phyloP scores from a whole-genome alignment of 2,797 vertebrate species.

The Atherinosoma microstoma region DNA sequence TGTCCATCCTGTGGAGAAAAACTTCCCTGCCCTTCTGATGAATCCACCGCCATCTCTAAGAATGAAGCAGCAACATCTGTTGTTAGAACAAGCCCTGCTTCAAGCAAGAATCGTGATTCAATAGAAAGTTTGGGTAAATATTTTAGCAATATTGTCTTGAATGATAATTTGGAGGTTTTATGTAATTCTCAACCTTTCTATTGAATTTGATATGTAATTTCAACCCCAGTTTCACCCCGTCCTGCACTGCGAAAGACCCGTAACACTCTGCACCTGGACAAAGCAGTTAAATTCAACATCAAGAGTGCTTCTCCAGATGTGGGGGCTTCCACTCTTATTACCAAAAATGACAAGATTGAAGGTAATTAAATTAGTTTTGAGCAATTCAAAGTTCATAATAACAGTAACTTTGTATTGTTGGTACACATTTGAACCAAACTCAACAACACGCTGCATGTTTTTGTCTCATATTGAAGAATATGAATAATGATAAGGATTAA shows the following conservation, averaged over 20 bases:
- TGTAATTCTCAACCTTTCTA: slow-evolving; percentile 6
- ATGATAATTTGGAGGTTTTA: neutral
- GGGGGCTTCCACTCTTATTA: neutral
- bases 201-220: slow-evolving; percentile 17
- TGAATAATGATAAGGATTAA: neutral
- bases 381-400: neutral
- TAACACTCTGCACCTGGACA: slow-evolving; percentile 49
- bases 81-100: slow-evolving; percentile 8
- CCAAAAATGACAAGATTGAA: slow-evolving; percentile 14
- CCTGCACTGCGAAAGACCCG: slow-evolving; percentile 64
- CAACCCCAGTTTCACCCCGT: slow-evolving; percentile 47
- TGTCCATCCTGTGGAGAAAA: slow-evolving; percentile 89
- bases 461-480: neutral
- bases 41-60: neutral
- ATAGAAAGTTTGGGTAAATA: slow-evolving; percentile 15
- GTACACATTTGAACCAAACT: neutral
- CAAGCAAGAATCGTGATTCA: slow-evolving; percentile 8
- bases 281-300: slow-evolving; percentile 28
- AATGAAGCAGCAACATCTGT: slow-evolving; percentile 2
- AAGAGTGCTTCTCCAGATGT: slow-evolving; percentile 19
- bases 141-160: neutral
- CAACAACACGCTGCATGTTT: neutral
- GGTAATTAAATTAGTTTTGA: slow-evolving; percentile 25
- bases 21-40: slow-evolving; percentile 67
- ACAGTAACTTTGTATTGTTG: neutral